Percentiles rank a stretch among this genome's conserved stretches.
phyloP scores from a whole-genome alignment of 2,113 vertebrate species.

The Tricholaema leucomelas region DNA sequence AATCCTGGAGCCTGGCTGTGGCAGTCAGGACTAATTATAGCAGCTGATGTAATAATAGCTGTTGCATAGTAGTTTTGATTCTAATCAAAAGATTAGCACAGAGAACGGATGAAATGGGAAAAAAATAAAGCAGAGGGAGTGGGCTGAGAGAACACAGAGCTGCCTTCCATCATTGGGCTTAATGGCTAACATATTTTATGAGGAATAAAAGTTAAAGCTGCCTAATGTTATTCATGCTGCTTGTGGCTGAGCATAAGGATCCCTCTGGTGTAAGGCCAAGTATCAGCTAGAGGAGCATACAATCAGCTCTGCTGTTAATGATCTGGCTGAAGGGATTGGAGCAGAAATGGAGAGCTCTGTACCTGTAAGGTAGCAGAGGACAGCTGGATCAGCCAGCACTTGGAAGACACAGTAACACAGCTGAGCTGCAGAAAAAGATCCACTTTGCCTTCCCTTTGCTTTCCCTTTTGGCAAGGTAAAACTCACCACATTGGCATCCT shows the following conservation, averaged over 20 bases:
- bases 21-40: neutral
- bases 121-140: neutral
- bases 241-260: neutral
- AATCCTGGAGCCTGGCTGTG: neutral
- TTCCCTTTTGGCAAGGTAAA: neutral
- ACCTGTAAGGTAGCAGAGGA: neutral
- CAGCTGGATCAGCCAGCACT: neutral
- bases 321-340: neutral
- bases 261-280: neutral
- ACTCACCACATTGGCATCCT: neutral
- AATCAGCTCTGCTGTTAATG: neutral
- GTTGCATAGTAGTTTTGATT: neutral
- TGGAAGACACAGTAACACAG: neutral
- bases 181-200: neutral
- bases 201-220: neutral
- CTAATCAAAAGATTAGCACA: neutral
- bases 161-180: neutral
- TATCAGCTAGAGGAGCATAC: neutral
- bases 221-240: neutral
- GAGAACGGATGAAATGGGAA: neutral
- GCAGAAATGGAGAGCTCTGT: neutral
- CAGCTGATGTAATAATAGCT: neutral
- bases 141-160: neutral
- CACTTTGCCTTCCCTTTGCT: neutral
- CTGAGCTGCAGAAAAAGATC: neutral